phyloP scores from a whole-genome alignment of 64 coral and sea anemone genomes.

The Pocillopora damicornis region DNA sequence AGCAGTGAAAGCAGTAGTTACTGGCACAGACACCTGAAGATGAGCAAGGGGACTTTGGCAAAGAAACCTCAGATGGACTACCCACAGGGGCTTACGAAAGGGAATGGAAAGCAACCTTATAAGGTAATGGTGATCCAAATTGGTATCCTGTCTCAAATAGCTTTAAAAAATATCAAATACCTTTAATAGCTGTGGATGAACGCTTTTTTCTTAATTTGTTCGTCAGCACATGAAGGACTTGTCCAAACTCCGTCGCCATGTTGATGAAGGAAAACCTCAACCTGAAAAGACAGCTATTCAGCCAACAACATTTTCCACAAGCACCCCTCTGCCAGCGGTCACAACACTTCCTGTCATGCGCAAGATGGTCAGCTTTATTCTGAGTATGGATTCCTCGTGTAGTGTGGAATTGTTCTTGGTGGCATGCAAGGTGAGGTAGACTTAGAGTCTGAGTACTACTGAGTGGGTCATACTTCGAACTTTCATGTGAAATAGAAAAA shows the following conservation, averaged over 20 bases:
- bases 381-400: constrained; percentile 74
- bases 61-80: neutral
- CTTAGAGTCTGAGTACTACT: neutral
- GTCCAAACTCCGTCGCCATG: constrained; percentile 72
- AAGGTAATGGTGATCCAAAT: neutral
- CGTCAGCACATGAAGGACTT: constrained; percentile 90
- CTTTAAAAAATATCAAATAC: too few relatives aligned
- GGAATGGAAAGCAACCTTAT: constrained; percentile 36
- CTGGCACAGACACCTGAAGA: constrained; percentile 58
- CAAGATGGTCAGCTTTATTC: constrained; percentile 74
- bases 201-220: neutral
- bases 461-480: neutral
- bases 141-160: neutral
- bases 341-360: constrained; percentile 80
- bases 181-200: too few relatives aligned
- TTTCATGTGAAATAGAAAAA: too few relatives aligned
- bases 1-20: constrained; percentile 27
- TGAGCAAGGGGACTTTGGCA: constrained; percentile 2
- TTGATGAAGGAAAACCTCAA: constrained; percentile 43
- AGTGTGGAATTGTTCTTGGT: constrained; percentile 81
- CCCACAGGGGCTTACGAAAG: neutral
- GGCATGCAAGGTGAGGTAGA: constrained; percentile 78
- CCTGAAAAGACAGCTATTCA: constrained; percentile 39
- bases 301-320: neutral
- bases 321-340: constrained; percentile 34